A percentile compares a stretch with the other conserved stretches of the same genome.
phyloP scores from a whole-genome alignment of 2,888 invertebrate species.

The Tubulanus polymorphus region DNA sequence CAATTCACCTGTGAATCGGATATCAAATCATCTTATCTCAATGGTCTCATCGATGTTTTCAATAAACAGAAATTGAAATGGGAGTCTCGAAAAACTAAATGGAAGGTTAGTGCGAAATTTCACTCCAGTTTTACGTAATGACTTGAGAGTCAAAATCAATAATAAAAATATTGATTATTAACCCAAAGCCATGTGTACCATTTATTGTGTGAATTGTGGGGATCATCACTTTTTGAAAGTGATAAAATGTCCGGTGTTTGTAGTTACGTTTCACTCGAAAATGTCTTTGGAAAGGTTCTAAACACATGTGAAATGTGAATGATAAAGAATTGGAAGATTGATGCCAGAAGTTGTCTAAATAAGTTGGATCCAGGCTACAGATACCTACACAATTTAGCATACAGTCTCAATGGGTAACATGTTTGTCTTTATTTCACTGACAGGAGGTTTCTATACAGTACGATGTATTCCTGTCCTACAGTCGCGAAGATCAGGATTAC shows the following conservation, averaged over 20 bases:
- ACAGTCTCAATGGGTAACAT: background rate
- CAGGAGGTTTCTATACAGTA: conserved; percentile 13
- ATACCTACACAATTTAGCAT: too few relatives aligned
- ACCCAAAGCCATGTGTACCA: too few relatives aligned
- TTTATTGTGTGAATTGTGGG: too few relatives aligned
- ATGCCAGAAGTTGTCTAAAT: background rate
- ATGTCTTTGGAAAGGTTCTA: background rate
- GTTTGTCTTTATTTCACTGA: background rate
- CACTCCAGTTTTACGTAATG: too few relatives aligned
- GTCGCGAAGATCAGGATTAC: conserved; percentile 21
- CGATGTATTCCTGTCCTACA: conserved; percentile 36
- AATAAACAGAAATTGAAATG: conserved; percentile 15
- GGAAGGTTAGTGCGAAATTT: background rate
- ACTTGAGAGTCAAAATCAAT: too few relatives aligned
- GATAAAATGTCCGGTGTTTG: too few relatives aligned
- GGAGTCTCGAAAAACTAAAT: conserved; percentile 7
- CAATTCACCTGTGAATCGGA: conserved; percentile 9
- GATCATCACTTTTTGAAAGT: too few relatives aligned
- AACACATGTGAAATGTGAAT: background rate
- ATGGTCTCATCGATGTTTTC: conserved; percentile 14
- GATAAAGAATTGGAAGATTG: background rate
- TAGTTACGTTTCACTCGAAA: too few relatives aligned
- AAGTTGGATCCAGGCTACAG: too few relatives aligned
- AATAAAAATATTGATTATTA: too few relatives aligned
- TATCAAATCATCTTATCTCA: conserved; percentile 2